These are phyloP conservation scores for Corapipo altera DNA, from an alignment of 2,113 vertebrate species.

Conservation along the genomic window DNA sequence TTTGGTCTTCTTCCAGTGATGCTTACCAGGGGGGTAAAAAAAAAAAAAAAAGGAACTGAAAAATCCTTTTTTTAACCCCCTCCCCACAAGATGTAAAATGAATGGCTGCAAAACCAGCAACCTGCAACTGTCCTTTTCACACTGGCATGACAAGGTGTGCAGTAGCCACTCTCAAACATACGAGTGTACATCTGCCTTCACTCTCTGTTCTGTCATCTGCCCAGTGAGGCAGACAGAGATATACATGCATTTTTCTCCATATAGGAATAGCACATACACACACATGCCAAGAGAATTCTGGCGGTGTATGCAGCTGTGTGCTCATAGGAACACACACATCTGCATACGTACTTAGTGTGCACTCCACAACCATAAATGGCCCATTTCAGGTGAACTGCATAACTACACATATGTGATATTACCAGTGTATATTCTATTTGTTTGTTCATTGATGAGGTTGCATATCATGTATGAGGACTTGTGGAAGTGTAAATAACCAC, in stretches of 20 bases:
- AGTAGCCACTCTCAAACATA: conserved; percentile 56
- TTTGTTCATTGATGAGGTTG: conserved; percentile 71
- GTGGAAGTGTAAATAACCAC: conserved; percentile 63
- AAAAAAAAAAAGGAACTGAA: conserved; percentile 64
- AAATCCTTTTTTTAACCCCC: conserved; percentile 72
- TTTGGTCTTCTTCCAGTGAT: conserved; percentile 85
- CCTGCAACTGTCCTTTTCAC: conserved; percentile 77
- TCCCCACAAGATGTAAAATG: conserved; percentile 81
- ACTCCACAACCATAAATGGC: conserved; percentile 45
- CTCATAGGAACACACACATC: neutral
- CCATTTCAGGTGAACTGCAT: conserved; percentile 64
- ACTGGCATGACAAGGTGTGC: conserved; percentile 87
- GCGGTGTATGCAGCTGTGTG: conserved; percentile 16
- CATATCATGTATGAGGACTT: conserved; percentile 59
- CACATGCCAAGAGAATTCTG: neutral
- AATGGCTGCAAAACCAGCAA: conserved; percentile 83
- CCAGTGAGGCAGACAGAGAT: conserved; percentile 56
- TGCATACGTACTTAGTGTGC: neutral
- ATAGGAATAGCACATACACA: conserved; percentile 32
- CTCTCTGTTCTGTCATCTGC: conserved; percentile 2
- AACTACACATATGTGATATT: conserved; percentile 52
- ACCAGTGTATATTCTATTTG: conserved; percentile 51
- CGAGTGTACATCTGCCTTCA: conserved; percentile 66
- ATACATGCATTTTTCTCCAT: conserved; percentile 56
- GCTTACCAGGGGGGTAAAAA: conserved; percentile 72